A percentile compares a stretch with the other conserved stretches of the same genome.
These are phyloP conservation scores for Cervus canadensis DNA, from an alignment of 2,113 vertebrate species.

Conservation along the genomic window DNA sequence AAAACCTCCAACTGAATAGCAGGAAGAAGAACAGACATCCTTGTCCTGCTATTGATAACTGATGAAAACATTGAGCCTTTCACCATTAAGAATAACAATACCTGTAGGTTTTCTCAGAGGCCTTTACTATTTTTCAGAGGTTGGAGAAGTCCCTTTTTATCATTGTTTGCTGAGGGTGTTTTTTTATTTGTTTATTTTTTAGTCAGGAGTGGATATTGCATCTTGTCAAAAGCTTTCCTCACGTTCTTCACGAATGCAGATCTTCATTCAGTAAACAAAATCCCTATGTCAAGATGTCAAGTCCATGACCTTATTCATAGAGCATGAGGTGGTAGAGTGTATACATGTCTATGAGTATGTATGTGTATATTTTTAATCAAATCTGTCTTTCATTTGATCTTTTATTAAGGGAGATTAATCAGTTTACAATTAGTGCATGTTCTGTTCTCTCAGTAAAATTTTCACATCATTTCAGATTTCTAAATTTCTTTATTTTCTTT, in stretches of 20 bases:
- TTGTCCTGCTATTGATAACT: background rate
- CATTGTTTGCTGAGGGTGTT: background rate
- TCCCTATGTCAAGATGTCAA: background rate
- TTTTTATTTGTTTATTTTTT: background rate
- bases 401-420: background rate
- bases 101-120: background rate
- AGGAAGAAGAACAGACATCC: background rate
- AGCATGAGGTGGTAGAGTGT: background rate
- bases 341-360: background rate
- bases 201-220: background rate
- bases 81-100: background rate
- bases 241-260: background rate
- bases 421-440: background rate
- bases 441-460: background rate
- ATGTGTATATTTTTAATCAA: background rate
- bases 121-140: background rate
- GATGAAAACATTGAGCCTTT: background rate
- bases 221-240: constrained; percentile 6
- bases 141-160: background rate
- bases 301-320: background rate
- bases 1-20: background rate
- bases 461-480: background rate
- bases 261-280: constrained; percentile 4
- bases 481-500: background rate
- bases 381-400: background rate